Percentiles rank a stretch among this genome's conserved stretches.
Evolutionary conservation across 2,888 invertebrate species (phyloP).

Genomic region (Ophion slaviceki): DNA sequence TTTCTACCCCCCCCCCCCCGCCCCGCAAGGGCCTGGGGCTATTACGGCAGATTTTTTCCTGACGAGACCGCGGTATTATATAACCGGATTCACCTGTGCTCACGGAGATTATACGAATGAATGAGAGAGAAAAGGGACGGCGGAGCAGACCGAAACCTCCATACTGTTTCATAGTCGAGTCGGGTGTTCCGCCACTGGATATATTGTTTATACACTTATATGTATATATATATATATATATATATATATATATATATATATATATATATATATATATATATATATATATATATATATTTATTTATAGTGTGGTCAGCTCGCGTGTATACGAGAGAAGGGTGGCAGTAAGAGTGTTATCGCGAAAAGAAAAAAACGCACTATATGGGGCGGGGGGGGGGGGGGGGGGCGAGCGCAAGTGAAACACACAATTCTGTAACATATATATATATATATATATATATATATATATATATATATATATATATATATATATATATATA

Average conservation of each 20-base stretch:
- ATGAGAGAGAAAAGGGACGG: constrained; percentile 38
- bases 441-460: too few relatives aligned
- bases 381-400: constrained; percentile 6
- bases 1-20: background rate
- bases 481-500: too few relatives aligned
- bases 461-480: too few relatives aligned
- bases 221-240: constrained; percentile 1
- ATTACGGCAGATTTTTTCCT: constrained; percentile 51
- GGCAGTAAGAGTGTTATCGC: constrained; percentile 26
- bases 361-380: constrained; percentile 18
- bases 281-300: background rate
- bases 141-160: constrained; percentile 25
- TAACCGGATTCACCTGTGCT: constrained; percentile 55
- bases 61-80: constrained; percentile 34
- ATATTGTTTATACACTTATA: background rate
- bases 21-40: background rate
- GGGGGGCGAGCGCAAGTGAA: constrained; percentile 41
- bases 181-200: constrained; percentile 19
- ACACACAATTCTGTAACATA: constrained; percentile 40
- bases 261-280: background rate
- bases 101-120: constrained; percentile 56
- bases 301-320: constrained; percentile 9
- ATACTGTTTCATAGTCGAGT: constrained; percentile 16
- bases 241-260: background rate
- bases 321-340: constrained; percentile 20